Evolutionary conservation across 2,888 invertebrate genomes (phyloP).

Genomic region (Schizaphis graminum): DNA sequence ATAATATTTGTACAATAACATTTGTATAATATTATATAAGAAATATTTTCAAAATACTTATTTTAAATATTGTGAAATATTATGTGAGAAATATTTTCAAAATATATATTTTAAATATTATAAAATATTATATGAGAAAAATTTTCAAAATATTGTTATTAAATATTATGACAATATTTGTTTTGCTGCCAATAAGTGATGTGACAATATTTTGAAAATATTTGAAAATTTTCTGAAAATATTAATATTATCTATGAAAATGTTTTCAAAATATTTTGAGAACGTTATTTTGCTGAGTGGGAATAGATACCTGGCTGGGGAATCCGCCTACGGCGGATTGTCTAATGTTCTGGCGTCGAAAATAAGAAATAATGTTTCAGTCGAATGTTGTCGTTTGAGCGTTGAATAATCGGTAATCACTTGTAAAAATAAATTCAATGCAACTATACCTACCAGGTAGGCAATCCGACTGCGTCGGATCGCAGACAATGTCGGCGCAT

Average conservation of each 20-base stretch:
- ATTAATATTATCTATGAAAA: not conserved
- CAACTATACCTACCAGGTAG: no score
- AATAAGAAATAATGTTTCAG: no score
- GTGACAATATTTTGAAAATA: constrained; percentile 5
- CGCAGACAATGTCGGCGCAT: no score
- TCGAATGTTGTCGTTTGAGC: no score
- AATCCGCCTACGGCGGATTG: no score
- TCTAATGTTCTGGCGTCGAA: no score
- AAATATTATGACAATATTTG: not conserved
- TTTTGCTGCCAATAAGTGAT: not conserved
- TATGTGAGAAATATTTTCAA: not conserved
- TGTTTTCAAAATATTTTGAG: not conserved
- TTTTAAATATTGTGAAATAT: not conserved
- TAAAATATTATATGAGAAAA: not conserved
- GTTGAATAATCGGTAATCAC: no score
- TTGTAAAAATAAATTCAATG: no score
- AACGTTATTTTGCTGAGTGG: not conserved
- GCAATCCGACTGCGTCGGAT: no score
- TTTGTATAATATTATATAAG: not conserved
- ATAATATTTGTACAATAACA: no score
- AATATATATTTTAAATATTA: not conserved
- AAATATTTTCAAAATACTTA: not conserved
- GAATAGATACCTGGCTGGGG: no score
- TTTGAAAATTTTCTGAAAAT: not conserved
- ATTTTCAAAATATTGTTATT: not conserved